A percentile compares a stretch with the other conserved stretches of the same genome.
phyloP scores from a whole-genome alignment of 2,113 vertebrate genomes.

The Neogobius melanostomus region DNA sequence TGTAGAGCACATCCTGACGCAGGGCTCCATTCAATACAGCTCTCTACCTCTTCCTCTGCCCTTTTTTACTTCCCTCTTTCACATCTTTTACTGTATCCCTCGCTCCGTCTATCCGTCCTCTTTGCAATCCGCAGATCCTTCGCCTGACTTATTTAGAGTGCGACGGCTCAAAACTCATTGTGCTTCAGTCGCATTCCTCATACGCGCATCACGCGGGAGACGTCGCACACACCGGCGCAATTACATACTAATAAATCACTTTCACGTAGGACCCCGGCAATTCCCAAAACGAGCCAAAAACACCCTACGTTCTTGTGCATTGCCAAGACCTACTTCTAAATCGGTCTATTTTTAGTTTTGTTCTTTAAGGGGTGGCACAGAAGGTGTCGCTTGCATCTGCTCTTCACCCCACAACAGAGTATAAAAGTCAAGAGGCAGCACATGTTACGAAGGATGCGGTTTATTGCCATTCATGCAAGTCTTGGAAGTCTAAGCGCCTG shows the following conservation, averaged over 20 bases:
- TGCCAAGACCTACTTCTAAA: constrained; percentile 1
- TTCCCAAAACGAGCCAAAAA: neutral
- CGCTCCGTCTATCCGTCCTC: neutral
- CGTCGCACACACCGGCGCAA: constrained; percentile 34
- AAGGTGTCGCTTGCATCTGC: constrained; percentile 9
- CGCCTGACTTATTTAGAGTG: constrained; percentile 63
- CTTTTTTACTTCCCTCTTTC: constrained; percentile 2
- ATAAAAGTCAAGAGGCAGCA: constrained; percentile 32
- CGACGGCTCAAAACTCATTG: constrained; percentile 54
- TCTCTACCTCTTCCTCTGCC: constrained; percentile 30
- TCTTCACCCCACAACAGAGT: constrained; percentile 18
- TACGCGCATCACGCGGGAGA: constrained; percentile 35
- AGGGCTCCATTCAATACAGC: constrained; percentile 78
- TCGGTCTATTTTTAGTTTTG: neutral
- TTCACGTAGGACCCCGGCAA: constrained; percentile 1
- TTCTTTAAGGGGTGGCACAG: constrained; percentile 13
- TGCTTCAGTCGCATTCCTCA: constrained; percentile 42
- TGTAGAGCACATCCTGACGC: constrained; percentile 79
- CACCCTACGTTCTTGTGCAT: neutral
- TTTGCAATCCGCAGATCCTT: constrained; percentile 5
- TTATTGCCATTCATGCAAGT: constrained; percentile 45
- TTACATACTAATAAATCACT: constrained; percentile 55
- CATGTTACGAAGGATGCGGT: constrained; percentile 24
- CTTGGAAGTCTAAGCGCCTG: constrained; percentile 43
- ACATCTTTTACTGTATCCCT: constrained; percentile 16